Evolutionary conservation across 2,113 vertebrate species (phyloP).

Genomic region (Ariopsis seemanni): DNA sequence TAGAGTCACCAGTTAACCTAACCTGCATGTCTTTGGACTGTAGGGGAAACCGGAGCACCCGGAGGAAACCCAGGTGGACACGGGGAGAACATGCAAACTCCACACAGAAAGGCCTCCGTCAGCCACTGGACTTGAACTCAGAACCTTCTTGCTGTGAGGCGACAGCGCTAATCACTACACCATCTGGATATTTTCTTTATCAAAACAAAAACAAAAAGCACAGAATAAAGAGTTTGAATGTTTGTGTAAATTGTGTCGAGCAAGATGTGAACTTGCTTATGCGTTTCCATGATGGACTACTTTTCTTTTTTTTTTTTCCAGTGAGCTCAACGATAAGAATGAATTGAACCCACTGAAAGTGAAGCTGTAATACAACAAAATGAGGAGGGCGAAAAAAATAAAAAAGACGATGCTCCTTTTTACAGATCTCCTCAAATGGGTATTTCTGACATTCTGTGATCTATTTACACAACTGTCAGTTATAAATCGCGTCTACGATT

Average conservation of each 20-base stretch:
- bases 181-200: no score
- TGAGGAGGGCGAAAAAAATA: not conserved
- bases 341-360: not conserved
- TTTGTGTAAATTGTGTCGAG: not conserved
- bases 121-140: no score
- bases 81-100: no score
- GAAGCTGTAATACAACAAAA: not conserved
- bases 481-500: conserved; percentile 19
- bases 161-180: no score
- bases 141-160: no score
- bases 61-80: no score
- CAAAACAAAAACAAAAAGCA: not conserved
- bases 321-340: not conserved
- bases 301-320: not conserved
- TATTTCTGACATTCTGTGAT: conserved; percentile 25
- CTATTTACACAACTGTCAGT: conserved; percentile 35
- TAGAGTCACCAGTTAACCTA: no score
- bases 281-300: no score
- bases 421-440: conserved; percentile 5
- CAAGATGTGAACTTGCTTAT: not conserved
- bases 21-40: no score
- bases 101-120: no score
- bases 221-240: not conserved
- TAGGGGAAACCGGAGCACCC: no score
- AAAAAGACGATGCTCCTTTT: not conserved